Evolutionary conservation across 2,888 invertebrate genomes (phyloP).

Genomic region (Diabrotica balteata): DNA sequence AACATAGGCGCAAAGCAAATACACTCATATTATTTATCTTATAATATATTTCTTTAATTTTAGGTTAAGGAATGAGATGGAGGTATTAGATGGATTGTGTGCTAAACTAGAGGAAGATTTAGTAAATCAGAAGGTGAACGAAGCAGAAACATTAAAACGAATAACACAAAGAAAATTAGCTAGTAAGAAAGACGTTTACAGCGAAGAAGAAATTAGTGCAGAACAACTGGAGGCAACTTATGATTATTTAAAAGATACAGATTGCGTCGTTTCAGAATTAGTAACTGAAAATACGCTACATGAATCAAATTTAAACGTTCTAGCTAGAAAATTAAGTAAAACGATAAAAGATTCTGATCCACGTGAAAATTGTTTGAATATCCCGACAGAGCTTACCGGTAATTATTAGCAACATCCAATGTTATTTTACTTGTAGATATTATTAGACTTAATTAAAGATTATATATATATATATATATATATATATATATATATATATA

Average conservation of each 20-base stretch:
- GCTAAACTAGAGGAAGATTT: constrained; percentile 55
- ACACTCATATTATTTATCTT: too few species aligned
- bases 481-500: too few species aligned
- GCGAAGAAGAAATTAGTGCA: background rate
- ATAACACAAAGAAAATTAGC: constrained; percentile 29
- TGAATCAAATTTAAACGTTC: constrained; percentile 46
- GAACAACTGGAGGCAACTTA: background rate
- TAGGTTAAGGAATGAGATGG: constrained; percentile 41
- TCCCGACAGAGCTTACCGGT: constrained; percentile 49
- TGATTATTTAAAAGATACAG: too few species aligned
- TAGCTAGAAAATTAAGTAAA: constrained; percentile 52
- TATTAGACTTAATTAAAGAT: too few species aligned
- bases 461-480: too few species aligned
- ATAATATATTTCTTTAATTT: background rate
- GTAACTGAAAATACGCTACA: background rate
- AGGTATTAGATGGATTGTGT: constrained; percentile 48
- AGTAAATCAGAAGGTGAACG: constrained; percentile 56
- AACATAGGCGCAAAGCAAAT: too few species aligned
- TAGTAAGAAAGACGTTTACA: background rate
- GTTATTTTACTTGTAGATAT: too few species aligned
- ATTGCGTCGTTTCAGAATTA: too few species aligned
- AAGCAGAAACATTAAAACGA: constrained; percentile 53
- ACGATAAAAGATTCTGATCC: constrained; percentile 49
- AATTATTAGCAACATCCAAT: background rate
- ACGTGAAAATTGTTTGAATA: constrained; percentile 45